These are phyloP conservation scores for Gasteruption jaculator DNA, from an alignment of 2,888 invertebrate genomes.

Conservation along the genomic window DNA sequence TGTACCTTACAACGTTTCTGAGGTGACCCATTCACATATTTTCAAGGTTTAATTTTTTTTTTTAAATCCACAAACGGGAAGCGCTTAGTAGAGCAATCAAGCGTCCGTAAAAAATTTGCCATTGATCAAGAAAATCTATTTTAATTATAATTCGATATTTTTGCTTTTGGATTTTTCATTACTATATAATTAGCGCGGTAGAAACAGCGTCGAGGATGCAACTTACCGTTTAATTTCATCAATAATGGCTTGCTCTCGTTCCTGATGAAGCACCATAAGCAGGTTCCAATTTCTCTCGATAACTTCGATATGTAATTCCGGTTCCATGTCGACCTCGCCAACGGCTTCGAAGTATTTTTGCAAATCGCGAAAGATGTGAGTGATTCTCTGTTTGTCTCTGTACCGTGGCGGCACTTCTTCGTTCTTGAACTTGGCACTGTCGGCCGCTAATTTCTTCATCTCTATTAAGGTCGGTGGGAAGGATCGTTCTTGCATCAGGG, in stretches of 20 bases:
- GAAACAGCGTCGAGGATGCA: neutral
- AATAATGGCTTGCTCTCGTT: conserved; percentile 83
- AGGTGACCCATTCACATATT: no score
- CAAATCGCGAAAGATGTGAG: conserved; percentile 80
- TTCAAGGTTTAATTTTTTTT: no score
- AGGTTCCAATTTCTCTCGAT: conserved; percentile 87
- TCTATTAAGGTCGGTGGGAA: conserved; percentile 92
- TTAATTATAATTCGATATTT: no score
- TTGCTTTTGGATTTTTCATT: neutral
- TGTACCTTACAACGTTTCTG: no score
- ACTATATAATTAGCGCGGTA: neutral
- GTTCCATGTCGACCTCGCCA: conserved; percentile 84
- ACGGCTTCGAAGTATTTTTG: conserved; percentile 83
- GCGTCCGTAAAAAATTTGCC: no score
- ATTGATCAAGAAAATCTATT: no score
- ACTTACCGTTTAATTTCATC: conserved; percentile 78
- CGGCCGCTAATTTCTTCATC: conserved; percentile 90
- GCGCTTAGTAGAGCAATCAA: no score
- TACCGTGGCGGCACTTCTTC: conserved; percentile 91
- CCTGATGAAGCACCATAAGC: conserved; percentile 83
- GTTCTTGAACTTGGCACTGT: conserved; percentile 87
- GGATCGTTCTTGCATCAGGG: conserved; percentile 81
- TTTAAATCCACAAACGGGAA: neutral
- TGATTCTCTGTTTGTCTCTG: conserved; percentile 83
- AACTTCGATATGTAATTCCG: conserved; percentile 79